Conservation (phyloP, 2,888 invertebrate genomes). For the Meteorus cinctellus region DNA sequence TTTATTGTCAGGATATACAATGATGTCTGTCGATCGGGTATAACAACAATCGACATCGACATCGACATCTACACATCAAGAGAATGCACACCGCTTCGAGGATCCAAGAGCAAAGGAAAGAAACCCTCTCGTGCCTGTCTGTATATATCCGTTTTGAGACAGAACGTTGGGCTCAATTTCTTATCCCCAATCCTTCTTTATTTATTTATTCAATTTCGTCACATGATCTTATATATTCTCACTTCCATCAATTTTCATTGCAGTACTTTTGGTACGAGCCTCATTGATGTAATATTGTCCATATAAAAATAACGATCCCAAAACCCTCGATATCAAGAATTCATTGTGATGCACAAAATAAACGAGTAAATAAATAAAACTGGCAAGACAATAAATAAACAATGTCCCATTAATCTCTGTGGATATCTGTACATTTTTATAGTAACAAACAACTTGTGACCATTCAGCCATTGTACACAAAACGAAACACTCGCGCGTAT, state of each 20-base stretch:
- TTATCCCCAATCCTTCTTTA: not conserved
- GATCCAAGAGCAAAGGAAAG: not conserved
- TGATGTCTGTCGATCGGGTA: constrained; percentile 44
- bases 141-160: constrained; percentile 10
- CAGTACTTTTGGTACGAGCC: not conserved
- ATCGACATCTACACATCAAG: constrained; percentile 28
- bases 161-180: not conserved
- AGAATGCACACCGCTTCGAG: constrained; percentile 4
- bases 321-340: not conserved
- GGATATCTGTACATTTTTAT: no score
- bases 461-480: no score
- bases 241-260: not conserved
- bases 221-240: not conserved
- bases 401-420: no score
- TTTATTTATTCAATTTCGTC: not conserved
- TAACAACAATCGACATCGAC: constrained; percentile 43
- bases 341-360: constrained; percentile 2
- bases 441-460: no score
- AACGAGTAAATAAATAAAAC: not conserved
- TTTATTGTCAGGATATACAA: constrained; percentile 49
- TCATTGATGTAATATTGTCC: constrained; percentile 11
- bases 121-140: constrained; percentile 31
- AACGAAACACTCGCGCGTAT: no score
- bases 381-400: no score
- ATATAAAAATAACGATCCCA: constrained; percentile 15